Evolutionary conservation across 35 echinoderm and acorn worm species (phyloP).

Genomic region (Holothuria glaberrima): DNA sequence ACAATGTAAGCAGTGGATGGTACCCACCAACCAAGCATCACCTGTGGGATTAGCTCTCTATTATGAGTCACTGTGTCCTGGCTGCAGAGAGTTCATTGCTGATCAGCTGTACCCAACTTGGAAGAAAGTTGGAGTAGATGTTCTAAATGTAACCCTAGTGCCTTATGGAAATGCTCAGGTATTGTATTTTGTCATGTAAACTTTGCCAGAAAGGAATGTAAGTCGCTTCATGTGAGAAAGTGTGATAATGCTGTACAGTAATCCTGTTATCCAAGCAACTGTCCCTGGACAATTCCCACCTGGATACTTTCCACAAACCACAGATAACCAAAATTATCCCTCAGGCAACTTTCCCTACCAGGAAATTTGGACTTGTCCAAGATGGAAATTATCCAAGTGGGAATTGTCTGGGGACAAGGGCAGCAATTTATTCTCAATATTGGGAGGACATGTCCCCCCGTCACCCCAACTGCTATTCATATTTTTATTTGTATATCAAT

Average conservation of each 20-base stretch:
- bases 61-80: slow-evolving; percentile 91
- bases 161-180: slow-evolving; percentile 95
- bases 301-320: background rate
- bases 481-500: no score
- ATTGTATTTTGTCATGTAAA: no score
- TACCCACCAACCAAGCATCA: background rate
- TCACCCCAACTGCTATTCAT: no score
- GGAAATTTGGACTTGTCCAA: no score
- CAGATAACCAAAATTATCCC: background rate
- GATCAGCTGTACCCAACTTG: slow-evolving; percentile 76
- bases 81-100: slow-evolving; percentile 69
- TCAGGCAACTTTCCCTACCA: no score
- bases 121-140: slow-evolving; percentile 59
- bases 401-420: no score
- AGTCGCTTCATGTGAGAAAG: no score
- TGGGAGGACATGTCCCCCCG: no score
- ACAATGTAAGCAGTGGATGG: slow-evolving; percentile 69
- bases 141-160: slow-evolving; percentile 83
- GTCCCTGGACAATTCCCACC: background rate
- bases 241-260: background rate
- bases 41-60: slow-evolving; percentile 72
- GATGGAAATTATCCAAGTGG: no score
- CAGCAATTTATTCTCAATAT: no score
- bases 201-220: no score
- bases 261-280: background rate